A percentile compares a stretch with the other conserved stretches of the same genome.
phyloP scores from a whole-genome alignment of 1,140 invertebrate genomes.

The Cydia splendana region DNA sequence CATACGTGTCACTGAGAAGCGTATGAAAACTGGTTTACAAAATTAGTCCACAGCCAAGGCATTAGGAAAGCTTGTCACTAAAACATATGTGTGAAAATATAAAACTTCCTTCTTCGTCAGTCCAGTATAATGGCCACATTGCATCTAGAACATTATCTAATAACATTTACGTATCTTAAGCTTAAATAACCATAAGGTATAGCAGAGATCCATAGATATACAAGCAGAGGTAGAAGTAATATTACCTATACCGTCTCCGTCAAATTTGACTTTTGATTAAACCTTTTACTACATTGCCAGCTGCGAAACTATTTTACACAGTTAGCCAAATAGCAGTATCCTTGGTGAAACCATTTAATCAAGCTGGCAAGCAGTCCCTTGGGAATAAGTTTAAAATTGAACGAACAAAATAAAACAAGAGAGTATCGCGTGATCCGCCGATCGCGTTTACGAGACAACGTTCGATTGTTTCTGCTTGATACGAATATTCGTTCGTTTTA shows the following conservation, averaged over 20 bases:
- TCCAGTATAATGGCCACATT: too few species aligned
- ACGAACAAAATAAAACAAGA: slow-evolving; percentile 18
- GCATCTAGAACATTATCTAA: too few species aligned
- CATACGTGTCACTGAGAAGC: too few species aligned
- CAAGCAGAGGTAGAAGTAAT: too few species aligned
- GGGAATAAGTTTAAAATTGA: slow-evolving; percentile 33
- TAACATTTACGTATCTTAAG: too few species aligned
- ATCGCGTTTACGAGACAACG: slow-evolving; percentile 26
- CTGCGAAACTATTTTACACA: neutral
- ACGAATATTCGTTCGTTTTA: slow-evolving; percentile 21
- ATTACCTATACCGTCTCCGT: neutral
- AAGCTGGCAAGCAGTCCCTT: slow-evolving; percentile 20
- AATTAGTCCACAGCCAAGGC: too few species aligned
- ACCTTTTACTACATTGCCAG: neutral
- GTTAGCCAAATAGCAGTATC: slow-evolving; percentile 23
- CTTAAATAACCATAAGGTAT: too few species aligned
- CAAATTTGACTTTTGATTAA: slow-evolving; percentile 10
- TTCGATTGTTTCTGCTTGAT: slow-evolving; percentile 24
- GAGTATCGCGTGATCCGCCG: slow-evolving; percentile 15
- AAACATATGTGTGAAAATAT: too few species aligned
- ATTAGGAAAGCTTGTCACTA: too few species aligned
- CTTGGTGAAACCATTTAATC: slow-evolving; percentile 30
- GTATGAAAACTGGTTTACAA: too few species aligned
- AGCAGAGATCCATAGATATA: too few species aligned
- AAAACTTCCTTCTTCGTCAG: too few species aligned